Evolutionary conservation across 2,797 vertebrate genomes (phyloP).

Genomic region (Triplophysa bombifrons): DNA sequence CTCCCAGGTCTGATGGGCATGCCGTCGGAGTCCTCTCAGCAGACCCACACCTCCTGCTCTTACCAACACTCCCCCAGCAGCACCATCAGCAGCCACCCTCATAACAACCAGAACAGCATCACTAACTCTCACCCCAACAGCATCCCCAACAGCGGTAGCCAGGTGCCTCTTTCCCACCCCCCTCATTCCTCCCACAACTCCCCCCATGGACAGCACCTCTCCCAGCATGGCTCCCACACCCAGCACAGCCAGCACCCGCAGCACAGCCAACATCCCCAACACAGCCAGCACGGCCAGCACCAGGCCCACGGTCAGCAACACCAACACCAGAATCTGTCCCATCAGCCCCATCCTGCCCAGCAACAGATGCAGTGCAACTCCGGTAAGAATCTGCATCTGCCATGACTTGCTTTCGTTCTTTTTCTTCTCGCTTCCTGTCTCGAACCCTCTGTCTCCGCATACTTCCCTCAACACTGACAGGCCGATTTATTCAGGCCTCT

Average conservation of each 20-base stretch:
- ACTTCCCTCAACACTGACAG: constrained; percentile 36
- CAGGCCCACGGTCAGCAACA: constrained; percentile 67
- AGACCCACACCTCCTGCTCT: constrained; percentile 90
- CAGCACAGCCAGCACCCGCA: constrained; percentile 65
- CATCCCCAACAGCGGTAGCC: constrained; percentile 82
- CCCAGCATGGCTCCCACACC: constrained; percentile 65
- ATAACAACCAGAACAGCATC: constrained; percentile 83
- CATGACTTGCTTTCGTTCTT: neutral
- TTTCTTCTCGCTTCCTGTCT: constrained; percentile 17
- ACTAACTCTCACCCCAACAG: constrained; percentile 85
- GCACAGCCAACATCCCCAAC: constrained; percentile 73
- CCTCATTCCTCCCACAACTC: constrained; percentile 74
- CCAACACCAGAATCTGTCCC: constrained; percentile 84
- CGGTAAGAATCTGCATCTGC: constrained; percentile 76
- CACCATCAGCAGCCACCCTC: constrained; percentile 82
- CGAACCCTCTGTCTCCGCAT: neutral
- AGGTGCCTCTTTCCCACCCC: constrained; percentile 85
- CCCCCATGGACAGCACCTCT: constrained; percentile 60
- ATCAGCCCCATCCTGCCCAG: constrained; percentile 82
- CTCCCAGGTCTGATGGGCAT: constrained; percentile 86
- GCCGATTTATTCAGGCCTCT: constrained; percentile 42
- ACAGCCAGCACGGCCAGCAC: constrained; percentile 75
- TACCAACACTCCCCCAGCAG: constrained; percentile 91
- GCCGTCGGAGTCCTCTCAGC: constrained; percentile 86
- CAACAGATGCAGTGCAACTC: constrained; percentile 89